Conservation (phyloP, 2,888 invertebrate species). For the Cryptops parisi region DNA sequence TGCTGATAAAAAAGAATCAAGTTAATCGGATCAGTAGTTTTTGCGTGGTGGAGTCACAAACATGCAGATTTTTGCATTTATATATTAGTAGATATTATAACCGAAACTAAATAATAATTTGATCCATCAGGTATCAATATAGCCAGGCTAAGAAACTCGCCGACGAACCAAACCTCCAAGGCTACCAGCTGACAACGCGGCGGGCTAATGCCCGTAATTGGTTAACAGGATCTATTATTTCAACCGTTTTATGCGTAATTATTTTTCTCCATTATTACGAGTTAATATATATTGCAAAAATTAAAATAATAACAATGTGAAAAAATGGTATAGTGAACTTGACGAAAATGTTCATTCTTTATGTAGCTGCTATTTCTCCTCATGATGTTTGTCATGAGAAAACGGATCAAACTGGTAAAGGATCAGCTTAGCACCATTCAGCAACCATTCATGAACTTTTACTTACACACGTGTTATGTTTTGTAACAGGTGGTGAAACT, state of each 20-base stretch:
- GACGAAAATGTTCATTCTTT: not conserved
- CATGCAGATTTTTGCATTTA: too few species aligned
- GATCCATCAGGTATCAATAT: not conserved
- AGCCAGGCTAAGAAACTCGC: not conserved
- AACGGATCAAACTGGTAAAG: conserved; percentile 42
- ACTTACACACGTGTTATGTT: not conserved
- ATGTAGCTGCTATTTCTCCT: conserved; percentile 37
- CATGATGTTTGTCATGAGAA: conserved; percentile 45
- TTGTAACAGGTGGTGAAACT: conserved; percentile 37
- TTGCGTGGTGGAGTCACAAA: too few species aligned
- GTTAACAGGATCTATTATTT: not conserved
- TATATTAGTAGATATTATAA: too few species aligned
- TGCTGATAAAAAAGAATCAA: too few species aligned
- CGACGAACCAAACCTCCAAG: not conserved
- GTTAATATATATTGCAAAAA: too few species aligned
- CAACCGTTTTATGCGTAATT: conserved; percentile 6
- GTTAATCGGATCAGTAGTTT: too few species aligned
- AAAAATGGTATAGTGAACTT: not conserved
- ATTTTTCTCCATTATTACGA: too few species aligned
- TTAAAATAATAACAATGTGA: too few species aligned
- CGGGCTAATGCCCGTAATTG: not conserved
- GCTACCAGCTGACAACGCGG: too few species aligned
- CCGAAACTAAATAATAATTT: too few species aligned
- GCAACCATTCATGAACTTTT: not conserved
- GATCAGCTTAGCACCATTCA: too few species aligned